Conservation (phyloP, 2,797 vertebrate genomes). For the Oreortyx pictus region DNA sequence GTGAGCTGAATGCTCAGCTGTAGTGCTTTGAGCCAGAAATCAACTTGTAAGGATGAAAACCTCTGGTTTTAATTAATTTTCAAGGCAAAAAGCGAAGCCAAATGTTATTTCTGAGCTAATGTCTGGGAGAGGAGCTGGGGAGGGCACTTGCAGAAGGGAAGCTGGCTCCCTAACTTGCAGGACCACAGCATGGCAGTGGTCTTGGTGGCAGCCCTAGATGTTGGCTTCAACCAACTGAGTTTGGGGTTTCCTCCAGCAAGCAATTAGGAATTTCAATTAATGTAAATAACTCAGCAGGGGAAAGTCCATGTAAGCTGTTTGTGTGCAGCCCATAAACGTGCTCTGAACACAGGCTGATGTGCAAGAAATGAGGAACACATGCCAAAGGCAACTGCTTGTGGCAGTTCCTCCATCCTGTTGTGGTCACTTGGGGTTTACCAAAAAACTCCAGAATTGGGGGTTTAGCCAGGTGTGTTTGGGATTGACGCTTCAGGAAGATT, state of each 20-base stretch:
- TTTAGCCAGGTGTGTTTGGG: neutral
- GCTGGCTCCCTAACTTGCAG: neutral
- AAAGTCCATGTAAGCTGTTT: neutral
- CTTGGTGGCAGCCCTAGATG: neutral
- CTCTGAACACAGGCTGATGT: neutral
- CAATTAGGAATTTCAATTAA: neutral
- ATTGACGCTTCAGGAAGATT: neutral
- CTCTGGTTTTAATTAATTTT: conserved; percentile 62
- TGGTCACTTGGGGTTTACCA: neutral
- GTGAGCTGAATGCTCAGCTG: neutral
- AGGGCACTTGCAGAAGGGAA: neutral
- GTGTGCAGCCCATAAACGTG: neutral
- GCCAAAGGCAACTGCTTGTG: neutral
- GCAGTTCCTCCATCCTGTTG: neutral
- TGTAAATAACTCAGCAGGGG: neutral
- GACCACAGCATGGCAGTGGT: neutral
- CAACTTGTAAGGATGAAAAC: conserved; percentile 14
- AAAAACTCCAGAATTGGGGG: neutral
- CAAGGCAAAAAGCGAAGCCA: conserved; percentile 41
- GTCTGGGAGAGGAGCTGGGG: neutral
- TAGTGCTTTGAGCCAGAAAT: neutral
- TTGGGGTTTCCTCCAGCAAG: neutral
- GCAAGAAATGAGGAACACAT: conserved; percentile 11
- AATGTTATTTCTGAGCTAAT: conserved; percentile 30
- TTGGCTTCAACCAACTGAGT: neutral